Conservation (phyloP, 2,797 vertebrate species). For the Myripristis murdjan region DNA sequence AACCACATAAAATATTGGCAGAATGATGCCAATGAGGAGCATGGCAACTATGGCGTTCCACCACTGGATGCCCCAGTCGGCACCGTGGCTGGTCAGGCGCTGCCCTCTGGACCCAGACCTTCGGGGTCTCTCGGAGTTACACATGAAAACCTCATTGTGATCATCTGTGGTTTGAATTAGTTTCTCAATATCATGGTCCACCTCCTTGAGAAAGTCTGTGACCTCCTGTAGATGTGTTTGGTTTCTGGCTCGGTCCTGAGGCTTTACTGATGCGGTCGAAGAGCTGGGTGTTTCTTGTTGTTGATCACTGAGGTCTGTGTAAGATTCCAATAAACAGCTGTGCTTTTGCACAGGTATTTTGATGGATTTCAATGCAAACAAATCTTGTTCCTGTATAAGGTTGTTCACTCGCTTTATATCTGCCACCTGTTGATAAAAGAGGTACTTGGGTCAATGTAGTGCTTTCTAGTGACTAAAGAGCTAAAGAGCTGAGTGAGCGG, state of each 20-base stretch:
- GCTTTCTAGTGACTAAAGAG: no score
- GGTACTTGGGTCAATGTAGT: neutral
- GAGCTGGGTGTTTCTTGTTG: constrained; percentile 34
- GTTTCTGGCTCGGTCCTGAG: neutral
- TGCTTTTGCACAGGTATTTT: constrained; percentile 94
- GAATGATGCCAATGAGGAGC: constrained; percentile 92
- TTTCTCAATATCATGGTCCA: constrained; percentile 90
- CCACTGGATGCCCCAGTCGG: constrained; percentile 95
- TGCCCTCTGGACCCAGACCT: constrained; percentile 51
- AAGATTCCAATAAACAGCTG: constrained; percentile 87
- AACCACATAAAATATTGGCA: constrained; percentile 94
- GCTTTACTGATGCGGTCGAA: constrained; percentile 26
- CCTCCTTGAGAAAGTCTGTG: constrained; percentile 88
- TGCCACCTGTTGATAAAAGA: constrained; percentile 87
- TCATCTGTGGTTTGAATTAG: constrained; percentile 82
- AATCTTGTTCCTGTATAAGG: constrained; percentile 94
- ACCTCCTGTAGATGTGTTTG: constrained; percentile 69
- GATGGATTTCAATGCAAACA: constrained; percentile 93
- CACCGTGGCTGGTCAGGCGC: constrained; percentile 69
- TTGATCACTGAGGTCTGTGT: constrained; percentile 58
- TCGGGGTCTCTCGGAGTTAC: constrained; percentile 29
- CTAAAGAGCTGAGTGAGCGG: no score
- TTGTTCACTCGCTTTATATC: constrained; percentile 95
- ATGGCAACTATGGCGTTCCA: constrained; percentile 95
- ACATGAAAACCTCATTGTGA: constrained; percentile 69